Evolutionary conservation across 2,113 vertebrate genomes (phyloP).

Genomic region (Numenius arquata): DNA sequence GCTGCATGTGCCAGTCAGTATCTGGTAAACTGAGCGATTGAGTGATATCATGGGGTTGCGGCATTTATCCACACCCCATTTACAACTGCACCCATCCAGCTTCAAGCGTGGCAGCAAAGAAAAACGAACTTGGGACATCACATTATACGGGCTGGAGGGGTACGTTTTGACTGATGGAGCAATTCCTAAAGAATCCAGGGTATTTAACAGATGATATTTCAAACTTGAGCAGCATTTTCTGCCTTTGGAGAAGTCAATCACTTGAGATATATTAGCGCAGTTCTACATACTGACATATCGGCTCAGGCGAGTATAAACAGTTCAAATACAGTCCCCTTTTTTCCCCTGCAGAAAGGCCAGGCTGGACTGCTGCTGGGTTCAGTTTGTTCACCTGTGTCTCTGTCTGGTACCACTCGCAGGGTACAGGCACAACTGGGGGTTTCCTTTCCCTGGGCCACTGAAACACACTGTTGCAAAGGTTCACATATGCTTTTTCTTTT

Average conservation of each 20-base stretch:
- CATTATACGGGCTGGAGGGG: fast-evolving
- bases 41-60: fast-evolving
- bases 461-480: background rate
- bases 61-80: background rate
- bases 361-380: background rate
- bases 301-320: background rate
- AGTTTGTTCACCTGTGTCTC: background rate
- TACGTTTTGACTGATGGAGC: background rate
- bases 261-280: background rate
- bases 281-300: background rate
- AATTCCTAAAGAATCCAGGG: background rate
- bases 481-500: too few species aligned
- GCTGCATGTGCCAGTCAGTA: background rate
- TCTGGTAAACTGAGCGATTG: background rate
- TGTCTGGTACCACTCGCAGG: background rate
- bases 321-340: background rate
- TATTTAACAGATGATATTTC: background rate
- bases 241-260: background rate
- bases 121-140: background rate
- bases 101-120: background rate
- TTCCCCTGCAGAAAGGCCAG: background rate
- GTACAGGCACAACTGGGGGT: background rate
- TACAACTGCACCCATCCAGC: background rate
- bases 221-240: background rate
- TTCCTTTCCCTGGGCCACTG: background rate